A percentile compares a stretch with the other conserved stretches of the same genome.
phyloP scores from a whole-genome alignment of 2,888 invertebrate species.

The Steinernema hermaphroditum region DNA sequence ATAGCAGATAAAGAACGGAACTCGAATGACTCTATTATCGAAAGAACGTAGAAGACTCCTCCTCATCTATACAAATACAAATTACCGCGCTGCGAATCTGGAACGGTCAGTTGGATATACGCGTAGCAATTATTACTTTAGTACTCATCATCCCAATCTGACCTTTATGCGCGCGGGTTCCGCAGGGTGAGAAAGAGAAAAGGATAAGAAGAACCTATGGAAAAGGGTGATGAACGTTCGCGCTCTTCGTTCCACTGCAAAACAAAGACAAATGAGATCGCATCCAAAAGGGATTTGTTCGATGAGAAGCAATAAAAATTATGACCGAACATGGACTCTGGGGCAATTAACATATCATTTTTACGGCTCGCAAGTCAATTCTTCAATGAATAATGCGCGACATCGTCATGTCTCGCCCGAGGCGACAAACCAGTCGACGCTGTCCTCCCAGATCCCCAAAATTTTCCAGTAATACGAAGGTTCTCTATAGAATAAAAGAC shows the following conservation, averaged over 20 bases:
- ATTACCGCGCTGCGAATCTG: conserved; percentile 23
- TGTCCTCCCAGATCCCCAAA: conserved; percentile 7
- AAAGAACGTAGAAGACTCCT: conserved; percentile 3
- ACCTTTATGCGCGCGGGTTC: conserved; percentile 16
- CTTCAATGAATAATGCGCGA: conserved; percentile 15
- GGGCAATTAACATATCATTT: conserved; percentile 28
- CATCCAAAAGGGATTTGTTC: not conserved
- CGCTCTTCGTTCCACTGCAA: conserved; percentile 22
- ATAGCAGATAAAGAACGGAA: not conserved
- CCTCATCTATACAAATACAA: conserved; percentile 28
- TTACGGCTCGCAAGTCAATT: conserved; percentile 24
- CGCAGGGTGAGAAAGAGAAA: conserved; percentile 9
- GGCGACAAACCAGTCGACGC: conserved; percentile 19
- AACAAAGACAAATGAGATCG: not conserved
- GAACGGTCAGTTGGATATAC: conserved; percentile 21
- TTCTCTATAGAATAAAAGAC: not conserved
- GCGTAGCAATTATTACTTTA: conserved; percentile 29
- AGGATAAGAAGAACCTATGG: conserved; percentile 5
- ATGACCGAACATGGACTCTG: conserved; percentile 17
- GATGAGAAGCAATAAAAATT: conserved; percentile 24
- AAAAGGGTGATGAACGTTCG: conserved; percentile 19
- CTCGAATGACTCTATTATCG: conserved; percentile 9
- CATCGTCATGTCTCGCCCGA: conserved; percentile 3
- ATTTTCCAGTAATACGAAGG: not conserved
- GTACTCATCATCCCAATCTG: conserved; percentile 23